A percentile compares a stretch with the other conserved stretches of the same genome.
Conservation (phyloP, 2,888 invertebrate species). For the Cheilosia scutellata region DNA sequence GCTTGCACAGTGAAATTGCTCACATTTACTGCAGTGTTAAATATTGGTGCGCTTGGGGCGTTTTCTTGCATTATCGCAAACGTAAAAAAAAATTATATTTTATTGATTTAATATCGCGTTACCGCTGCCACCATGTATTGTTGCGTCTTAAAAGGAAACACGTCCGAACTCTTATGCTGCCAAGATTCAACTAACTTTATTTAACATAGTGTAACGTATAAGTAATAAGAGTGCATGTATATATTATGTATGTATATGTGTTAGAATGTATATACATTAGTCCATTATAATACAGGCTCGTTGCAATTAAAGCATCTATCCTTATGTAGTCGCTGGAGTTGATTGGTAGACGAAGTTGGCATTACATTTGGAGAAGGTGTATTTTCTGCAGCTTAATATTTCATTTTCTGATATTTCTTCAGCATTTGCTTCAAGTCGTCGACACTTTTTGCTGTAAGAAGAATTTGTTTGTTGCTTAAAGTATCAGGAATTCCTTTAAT, state of each 20-base stretch:
- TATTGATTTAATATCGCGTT: background rate
- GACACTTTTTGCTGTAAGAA: no score
- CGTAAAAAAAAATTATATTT: background rate
- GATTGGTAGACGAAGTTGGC: no score
- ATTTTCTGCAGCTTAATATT: no score
- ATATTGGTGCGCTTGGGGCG: background rate
- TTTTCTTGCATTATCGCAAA: no score
- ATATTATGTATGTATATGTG: background rate
- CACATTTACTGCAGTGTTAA: constrained; percentile 1
- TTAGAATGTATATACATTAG: background rate
- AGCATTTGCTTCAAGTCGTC: no score
- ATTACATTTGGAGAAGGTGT: no score
- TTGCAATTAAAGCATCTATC: no score
- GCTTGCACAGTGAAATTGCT: constrained; percentile 24
- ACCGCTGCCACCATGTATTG: background rate
- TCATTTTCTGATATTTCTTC: no score
- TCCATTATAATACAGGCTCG: constrained; percentile 12
- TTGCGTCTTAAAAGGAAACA: background rate
- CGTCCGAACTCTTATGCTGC: background rate
- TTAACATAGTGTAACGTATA: background rate
- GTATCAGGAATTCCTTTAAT: no score
- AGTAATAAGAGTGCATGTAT: background rate
- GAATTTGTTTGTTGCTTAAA: no score
- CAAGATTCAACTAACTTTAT: background rate
- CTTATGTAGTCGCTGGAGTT: no score